Evolutionary conservation across 2,797 vertebrate species (phyloP).

Genomic region (Lepus townsendii): DNA sequence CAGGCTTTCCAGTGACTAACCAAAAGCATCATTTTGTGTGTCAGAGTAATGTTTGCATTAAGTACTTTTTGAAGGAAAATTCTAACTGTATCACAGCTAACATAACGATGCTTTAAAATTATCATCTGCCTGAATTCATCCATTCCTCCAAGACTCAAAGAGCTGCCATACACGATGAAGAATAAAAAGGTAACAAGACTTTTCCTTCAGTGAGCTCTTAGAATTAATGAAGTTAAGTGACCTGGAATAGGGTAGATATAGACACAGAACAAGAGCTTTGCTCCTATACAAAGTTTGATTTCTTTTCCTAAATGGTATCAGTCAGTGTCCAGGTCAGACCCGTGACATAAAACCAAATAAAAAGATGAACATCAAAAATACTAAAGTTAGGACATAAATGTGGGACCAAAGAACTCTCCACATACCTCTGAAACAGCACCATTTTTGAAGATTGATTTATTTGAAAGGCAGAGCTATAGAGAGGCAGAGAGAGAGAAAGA

Average conservation of each 20-base stretch:
- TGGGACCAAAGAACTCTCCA: not conserved
- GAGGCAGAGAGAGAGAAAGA: too few relatives aligned
- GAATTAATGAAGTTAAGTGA: not conserved
- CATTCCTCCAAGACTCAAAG: not conserved
- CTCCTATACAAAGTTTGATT: not conserved
- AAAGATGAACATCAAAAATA: not conserved
- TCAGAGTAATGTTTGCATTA: not conserved
- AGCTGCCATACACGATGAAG: not conserved
- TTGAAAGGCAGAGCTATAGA: too few relatives aligned
- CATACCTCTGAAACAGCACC: not conserved
- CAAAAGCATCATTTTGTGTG: not conserved
- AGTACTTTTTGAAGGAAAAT: not conserved
- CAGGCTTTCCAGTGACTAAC: not conserved
- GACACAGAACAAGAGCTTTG: not conserved
- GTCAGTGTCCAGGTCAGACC: not conserved
- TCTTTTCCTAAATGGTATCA: not conserved
- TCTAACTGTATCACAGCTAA: not conserved
- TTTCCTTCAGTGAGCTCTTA: not conserved
- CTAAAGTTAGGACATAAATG: not conserved
- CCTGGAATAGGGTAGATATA: not conserved
- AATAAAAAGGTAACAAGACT: not conserved
- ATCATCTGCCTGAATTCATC: not conserved
- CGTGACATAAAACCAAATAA: not conserved
- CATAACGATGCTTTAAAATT: slow-evolving; percentile 18
- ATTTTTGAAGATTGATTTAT: not conserved